phyloP scores from a whole-genome alignment of 2,888 invertebrate genomes.

The Orthosia gothica region DNA sequence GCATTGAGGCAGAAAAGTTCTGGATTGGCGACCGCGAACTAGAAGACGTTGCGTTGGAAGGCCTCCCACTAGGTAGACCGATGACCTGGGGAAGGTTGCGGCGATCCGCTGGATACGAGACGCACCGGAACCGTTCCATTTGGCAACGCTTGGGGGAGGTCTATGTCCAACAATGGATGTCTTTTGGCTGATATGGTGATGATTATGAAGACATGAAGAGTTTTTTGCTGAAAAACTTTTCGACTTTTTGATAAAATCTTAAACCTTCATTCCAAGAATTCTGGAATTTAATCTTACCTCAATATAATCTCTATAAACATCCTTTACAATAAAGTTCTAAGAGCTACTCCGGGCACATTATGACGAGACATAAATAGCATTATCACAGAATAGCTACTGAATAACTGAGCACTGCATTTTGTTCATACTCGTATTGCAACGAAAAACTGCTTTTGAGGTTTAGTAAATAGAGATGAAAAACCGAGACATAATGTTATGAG shows the following conservation, averaged over 20 bases:
- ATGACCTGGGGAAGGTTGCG: too few species aligned
- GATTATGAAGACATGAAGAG: too few species aligned
- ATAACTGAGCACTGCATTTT: constrained; percentile 36
- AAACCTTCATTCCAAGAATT: background rate
- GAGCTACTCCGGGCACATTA: constrained; percentile 41
- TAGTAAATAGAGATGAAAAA: constrained; percentile 12
- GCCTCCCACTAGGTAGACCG: too few species aligned
- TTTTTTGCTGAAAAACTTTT: background rate
- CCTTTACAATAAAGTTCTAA: constrained; percentile 21
- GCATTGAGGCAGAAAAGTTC: too few species aligned
- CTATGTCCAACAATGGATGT: too few species aligned
- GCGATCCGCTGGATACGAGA: too few species aligned
- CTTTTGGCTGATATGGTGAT: too few species aligned
- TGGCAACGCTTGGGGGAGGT: too few species aligned
- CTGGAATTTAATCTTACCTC: background rate
- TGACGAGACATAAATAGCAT: constrained; percentile 39
- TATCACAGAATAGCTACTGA: constrained; percentile 23
- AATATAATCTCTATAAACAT: background rate
- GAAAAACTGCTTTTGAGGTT: constrained; percentile 1
- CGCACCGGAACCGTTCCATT: too few species aligned
- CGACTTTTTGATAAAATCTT: background rate
- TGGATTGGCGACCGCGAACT: too few species aligned
- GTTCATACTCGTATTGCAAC: constrained; percentile 28
- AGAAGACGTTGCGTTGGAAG: too few species aligned
- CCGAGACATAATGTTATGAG: background rate